Evolutionary conservation across 2,888 invertebrate genomes (phyloP).

Genomic region (Magallana nippona): DNA sequence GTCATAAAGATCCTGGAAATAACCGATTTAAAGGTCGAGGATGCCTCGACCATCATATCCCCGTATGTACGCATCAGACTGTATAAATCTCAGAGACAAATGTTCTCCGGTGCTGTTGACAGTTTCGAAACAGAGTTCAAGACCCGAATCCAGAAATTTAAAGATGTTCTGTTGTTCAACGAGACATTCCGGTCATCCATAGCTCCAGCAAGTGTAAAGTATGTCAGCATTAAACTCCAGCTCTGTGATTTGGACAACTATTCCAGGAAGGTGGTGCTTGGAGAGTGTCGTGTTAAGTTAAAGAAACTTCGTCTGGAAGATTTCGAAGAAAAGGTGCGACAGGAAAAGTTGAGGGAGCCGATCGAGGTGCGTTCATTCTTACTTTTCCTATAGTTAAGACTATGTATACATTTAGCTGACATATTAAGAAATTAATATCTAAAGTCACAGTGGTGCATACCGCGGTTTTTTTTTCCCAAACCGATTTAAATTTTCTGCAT

Average conservation of each 20-base stretch:
- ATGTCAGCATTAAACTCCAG: conserved; percentile 63
- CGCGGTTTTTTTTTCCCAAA: too few species aligned
- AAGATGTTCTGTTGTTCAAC: conserved; percentile 66
- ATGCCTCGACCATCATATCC: conserved; percentile 59
- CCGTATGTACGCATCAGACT: conserved; percentile 70
- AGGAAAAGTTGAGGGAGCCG: conserved; percentile 59
- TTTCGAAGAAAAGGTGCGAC: conserved; percentile 56
- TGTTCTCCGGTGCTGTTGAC: conserved; percentile 67
- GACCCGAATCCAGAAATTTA: conserved; percentile 69
- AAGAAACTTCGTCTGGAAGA: conserved; percentile 57
- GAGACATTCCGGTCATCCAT: conserved; percentile 64
- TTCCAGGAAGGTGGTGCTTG: conserved; percentile 69
- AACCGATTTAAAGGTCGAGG: conserved; percentile 58
- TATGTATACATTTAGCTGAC: too few species aligned
- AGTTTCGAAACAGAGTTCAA: conserved; percentile 70
- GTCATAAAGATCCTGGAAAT: conserved; percentile 64
- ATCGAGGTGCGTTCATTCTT: conserved; percentile 57
- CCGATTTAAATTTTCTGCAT: too few species aligned
- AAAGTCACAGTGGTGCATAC: too few species aligned
- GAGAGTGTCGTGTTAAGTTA: conserved; percentile 61
- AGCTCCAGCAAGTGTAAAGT: conserved; percentile 56
- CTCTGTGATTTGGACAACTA: conserved; percentile 73
- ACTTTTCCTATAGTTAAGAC: too few species aligned
- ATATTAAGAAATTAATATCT: too few species aligned
- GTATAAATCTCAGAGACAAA: conserved; percentile 68